These are phyloP conservation scores for Drosophila tani DNA, from an alignment of 1,140 invertebrate genomes.

Conservation along the genomic window DNA sequence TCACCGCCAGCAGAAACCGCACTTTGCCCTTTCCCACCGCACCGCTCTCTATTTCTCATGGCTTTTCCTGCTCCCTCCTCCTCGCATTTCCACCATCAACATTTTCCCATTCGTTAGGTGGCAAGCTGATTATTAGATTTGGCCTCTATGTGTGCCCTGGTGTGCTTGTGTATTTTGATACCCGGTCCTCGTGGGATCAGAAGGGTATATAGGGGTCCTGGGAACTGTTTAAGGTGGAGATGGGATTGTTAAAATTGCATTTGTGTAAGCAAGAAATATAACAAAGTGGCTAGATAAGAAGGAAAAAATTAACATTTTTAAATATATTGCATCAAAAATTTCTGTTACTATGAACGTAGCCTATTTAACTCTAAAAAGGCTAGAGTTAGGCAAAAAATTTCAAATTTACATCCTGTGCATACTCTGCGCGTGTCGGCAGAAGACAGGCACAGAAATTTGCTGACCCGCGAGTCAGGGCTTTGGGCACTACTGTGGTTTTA, in stretches of 20 bases:
- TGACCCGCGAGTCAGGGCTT: background rate
- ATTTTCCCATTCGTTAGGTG: slow-evolving; percentile 44
- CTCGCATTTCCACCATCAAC: slow-evolving; percentile 29
- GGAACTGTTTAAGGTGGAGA: background rate
- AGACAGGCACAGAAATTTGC: no score
- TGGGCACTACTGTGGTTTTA: background rate
- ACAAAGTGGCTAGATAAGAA: no score
- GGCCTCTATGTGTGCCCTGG: slow-evolving; percentile 16
- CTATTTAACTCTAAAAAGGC: no score
- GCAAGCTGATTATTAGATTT: slow-evolving; percentile 71
- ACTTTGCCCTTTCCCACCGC: slow-evolving; percentile 12
- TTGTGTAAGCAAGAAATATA: no score
- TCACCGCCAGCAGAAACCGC: slow-evolving; percentile 53
- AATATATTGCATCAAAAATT: no score
- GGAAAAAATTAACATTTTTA: no score
- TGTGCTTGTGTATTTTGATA: slow-evolving; percentile 2
- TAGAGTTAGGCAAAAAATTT: no score
- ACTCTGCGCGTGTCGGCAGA: no score
- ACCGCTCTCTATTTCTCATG: background rate
- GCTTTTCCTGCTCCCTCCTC: slow-evolving; percentile 7
- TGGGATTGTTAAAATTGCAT: no score
- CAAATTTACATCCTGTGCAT: no score
- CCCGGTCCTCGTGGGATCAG: background rate
- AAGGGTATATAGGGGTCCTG: background rate
- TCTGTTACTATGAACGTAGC: no score